Percentiles rank a stretch among this genome's conserved stretches.
Conservation (phyloP, 1,140 invertebrate genomes). For the Brachionus rotundiformis region DNA sequence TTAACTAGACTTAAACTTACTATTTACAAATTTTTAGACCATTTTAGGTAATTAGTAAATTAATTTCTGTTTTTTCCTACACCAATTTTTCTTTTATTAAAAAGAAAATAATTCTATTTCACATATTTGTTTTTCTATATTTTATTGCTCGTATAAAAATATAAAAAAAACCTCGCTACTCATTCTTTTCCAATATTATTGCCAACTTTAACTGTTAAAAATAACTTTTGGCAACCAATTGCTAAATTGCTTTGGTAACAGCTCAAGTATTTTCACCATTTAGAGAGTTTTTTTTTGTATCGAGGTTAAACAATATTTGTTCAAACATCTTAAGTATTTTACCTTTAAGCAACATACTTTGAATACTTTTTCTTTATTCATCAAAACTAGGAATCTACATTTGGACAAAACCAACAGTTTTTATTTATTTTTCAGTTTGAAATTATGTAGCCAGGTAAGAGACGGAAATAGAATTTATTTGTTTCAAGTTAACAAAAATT, state of each 20-base stretch:
- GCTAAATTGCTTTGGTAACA: conserved; percentile 7
- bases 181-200: background rate
- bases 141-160: background rate
- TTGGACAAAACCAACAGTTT: no score
- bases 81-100: background rate
- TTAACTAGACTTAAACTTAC: background rate
- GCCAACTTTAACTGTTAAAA: background rate
- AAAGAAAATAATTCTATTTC: background rate
- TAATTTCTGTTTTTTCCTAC: background rate
- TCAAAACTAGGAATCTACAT: no score
- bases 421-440: no score
- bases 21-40: conserved; percentile 2
- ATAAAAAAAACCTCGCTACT: background rate
- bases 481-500: no score
- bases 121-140: background rate
- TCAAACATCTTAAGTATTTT: background rate
- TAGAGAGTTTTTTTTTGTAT: background rate
- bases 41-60: conserved; percentile 23
- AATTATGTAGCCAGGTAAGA: no score
- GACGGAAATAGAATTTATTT: no score
- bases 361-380: no score
- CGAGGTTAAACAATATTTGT: background rate
- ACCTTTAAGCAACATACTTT: background rate
- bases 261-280: background rate
- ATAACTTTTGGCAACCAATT: background rate